Evolutionary conservation across 1,140 invertebrate genomes (phyloP).

Genomic region (Drosophila varians): DNA sequence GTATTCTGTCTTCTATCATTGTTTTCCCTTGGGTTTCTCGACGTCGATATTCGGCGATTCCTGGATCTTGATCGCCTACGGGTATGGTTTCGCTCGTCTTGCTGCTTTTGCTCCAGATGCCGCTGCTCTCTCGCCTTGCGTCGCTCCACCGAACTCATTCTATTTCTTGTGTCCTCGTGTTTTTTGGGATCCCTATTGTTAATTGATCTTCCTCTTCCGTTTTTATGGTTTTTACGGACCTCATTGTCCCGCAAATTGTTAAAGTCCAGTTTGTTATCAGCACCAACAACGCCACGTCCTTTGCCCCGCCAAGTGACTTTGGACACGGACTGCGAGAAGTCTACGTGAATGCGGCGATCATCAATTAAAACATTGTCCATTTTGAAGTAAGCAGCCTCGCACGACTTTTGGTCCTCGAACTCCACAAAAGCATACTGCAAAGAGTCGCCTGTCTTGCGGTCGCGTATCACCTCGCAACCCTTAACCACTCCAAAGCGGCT

Average conservation of each 20-base stretch:
- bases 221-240: slow-evolving; percentile 11
- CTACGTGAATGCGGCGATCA: slow-evolving; percentile 99
- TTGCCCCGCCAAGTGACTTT: slow-evolving; percentile 95
- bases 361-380: slow-evolving; percentile 99
- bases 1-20: slow-evolving; percentile 3
- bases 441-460: slow-evolving; percentile 96
- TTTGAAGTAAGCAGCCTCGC: slow-evolving; percentile 99
- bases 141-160: slow-evolving; percentile 44
- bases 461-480: slow-evolving; percentile 98
- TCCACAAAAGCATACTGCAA: slow-evolving; percentile 99
- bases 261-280: slow-evolving; percentile 61
- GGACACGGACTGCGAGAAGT: slow-evolving; percentile 99
- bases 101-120: slow-evolving; percentile 44
- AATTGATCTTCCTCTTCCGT: slow-evolving; percentile 2
- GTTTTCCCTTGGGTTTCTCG: slow-evolving; percentile 19
- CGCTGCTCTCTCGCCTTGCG: slow-evolving; percentile 56
- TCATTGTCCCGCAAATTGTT: slow-evolving; percentile 62
- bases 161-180: slow-evolving; percentile 26
- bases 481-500: slow-evolving; percentile 97
- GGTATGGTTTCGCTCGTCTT: slow-evolving; percentile 12
- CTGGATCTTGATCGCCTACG: slow-evolving; percentile 20
- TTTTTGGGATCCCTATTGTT: not conserved
- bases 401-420: slow-evolving; percentile 96
- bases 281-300: slow-evolving; percentile 87
- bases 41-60: slow-evolving; percentile 25